Evolutionary conservation across 2,888 invertebrate genomes (phyloP).

Genomic region (Phyllotreta cruciferae): DNA sequence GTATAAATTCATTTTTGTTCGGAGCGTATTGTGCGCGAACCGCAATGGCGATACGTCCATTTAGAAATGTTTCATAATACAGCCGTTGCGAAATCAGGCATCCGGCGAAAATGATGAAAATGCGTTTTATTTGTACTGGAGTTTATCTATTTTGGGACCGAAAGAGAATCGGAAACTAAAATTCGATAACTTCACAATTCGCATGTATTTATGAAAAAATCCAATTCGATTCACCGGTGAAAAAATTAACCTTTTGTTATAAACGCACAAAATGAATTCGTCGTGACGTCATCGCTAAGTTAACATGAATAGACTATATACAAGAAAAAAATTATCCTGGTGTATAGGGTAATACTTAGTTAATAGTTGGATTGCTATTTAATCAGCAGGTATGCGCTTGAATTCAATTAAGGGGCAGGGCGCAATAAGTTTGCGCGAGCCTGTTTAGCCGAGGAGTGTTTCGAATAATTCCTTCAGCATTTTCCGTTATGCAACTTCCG

Average conservation of each 20-base stretch:
- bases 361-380: neutral
- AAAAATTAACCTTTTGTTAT: neutral
- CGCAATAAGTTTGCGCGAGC: conserved; percentile 16
- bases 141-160: no score
- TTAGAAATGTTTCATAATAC: conserved; percentile 24
- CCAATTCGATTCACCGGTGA: neutral
- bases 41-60: conserved; percentile 15
- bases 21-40: conserved; percentile 11
- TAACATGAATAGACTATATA: no score
- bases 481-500: conserved; percentile 29
- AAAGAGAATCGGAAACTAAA: neutral
- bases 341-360: no score
- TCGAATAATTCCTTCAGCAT: conserved; percentile 25
- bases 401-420: conserved; percentile 13
- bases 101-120: conserved; percentile 20
- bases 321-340: no score
- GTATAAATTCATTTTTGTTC: conserved; percentile 16
- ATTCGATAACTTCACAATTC: neutral
- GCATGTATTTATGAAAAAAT: no score
- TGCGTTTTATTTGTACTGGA: conserved; percentile 9
- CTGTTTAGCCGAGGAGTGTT: conserved; percentile 26
- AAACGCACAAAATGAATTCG: no score
- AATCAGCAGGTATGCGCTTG: conserved; percentile 16
- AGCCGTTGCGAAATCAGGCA: conserved; percentile 19
- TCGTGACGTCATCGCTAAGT: no score